Evolutionary conservation across 2,888 invertebrate species (phyloP).

Genomic region (Ptychoptera contaminata): DNA sequence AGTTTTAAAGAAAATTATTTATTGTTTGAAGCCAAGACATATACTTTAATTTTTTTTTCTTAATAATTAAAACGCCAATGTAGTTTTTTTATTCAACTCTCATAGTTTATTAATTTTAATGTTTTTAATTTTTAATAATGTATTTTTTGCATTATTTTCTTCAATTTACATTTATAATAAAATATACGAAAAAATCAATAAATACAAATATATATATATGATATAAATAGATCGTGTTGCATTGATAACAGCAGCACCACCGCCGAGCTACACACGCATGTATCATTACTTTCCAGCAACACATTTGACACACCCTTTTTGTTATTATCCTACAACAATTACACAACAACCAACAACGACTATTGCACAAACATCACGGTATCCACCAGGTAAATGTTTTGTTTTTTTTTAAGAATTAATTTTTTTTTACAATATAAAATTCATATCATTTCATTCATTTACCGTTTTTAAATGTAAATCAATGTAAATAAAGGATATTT

Average conservation of each 20-base stretch:
- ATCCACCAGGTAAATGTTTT: conserved; percentile 17
- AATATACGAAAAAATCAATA: conserved; percentile 3
- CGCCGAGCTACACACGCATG: conserved; percentile 44
- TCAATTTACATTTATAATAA: conserved; percentile 1
- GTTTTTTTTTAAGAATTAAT: too few relatives aligned
- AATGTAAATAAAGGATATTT: background rate
- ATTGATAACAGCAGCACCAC: conserved; percentile 41
- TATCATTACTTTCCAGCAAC: conserved; percentile 39
- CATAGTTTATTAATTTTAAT: background rate
- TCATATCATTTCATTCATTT: background rate
- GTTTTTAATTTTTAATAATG: background rate
- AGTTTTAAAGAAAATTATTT: too few relatives aligned
- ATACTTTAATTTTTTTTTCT: too few relatives aligned
- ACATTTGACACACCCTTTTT: conserved; percentile 35
- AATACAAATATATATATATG: conserved; percentile 5
- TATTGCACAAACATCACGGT: conserved; percentile 30
- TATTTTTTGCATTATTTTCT: background rate
- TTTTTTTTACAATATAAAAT: too few relatives aligned
- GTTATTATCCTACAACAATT: conserved; percentile 25
- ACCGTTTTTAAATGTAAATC: background rate
- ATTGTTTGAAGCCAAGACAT: too few relatives aligned
- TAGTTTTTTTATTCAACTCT: too few relatives aligned
- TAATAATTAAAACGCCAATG: too few relatives aligned
- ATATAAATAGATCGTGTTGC: conserved; percentile 44
- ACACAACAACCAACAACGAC: conserved; percentile 30